Evolutionary conservation across 2,888 invertebrate species (phyloP), one percentile per base, ranked within the genome.

Genomic region (Opisthograptis luteolata): DNA sequence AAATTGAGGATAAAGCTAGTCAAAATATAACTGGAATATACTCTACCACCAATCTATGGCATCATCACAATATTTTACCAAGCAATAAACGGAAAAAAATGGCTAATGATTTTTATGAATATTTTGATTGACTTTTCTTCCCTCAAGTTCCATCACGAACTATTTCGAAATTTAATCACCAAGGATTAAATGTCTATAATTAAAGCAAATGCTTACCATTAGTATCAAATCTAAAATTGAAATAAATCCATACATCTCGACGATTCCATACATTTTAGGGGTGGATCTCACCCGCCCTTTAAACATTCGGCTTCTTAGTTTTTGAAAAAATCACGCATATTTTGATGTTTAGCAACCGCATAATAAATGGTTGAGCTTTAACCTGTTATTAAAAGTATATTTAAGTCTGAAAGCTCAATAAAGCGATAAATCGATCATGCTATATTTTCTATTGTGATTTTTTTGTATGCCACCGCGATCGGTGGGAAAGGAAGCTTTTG

Each of bases 261-360:
- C n/a, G 8, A 7, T n/a, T 34, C 3, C 20, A 24, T 20, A 14
- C 39, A 27, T 17, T 41, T 54, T 54, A 65, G 54, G 74, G 82
- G 79, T 61, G 80, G 69, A 48, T 51, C 64, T 36, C 51, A 47
- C 69, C 79, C 84, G 82, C 86, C 84, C 70, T 60, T 60, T 47
- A 35, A 52, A 58, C 37, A 53, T 53, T n/a, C 51, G 32, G 43
- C 51, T 57, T 53, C 58, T 60, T 51, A 62, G 50, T 39, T 52
- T 49, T 13, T 43, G 45, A 72, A 73, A 76, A 78, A 76, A 73
- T 58, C 52, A 50, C 68, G 71, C 68, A 62, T 84, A 87, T 84
- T 85, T 83, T 84, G 81, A 78, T 81, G 60, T 79, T 82, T 76
- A 64, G 85, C 87, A 81, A 88, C 87, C 84, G 55, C 80, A 79